These are phyloP conservation scores for Pardalotus punctatus DNA, from an alignment of 2,113 vertebrate genomes.

Conservation along the genomic window DNA sequence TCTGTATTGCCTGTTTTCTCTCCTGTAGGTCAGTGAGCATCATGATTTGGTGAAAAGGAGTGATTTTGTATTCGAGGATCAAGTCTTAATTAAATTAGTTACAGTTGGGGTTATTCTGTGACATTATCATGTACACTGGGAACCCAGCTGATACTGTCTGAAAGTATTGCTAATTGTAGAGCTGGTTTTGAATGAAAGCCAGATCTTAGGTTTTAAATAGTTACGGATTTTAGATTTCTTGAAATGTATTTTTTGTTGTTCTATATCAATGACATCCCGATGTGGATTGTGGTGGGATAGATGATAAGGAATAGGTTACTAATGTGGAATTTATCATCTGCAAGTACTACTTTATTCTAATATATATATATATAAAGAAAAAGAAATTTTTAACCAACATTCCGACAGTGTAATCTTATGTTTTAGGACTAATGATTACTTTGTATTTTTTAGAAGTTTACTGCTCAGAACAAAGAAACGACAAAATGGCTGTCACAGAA, in stretches of 20 bases:
- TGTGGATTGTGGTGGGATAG: accelerated
- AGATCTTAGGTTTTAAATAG: conserved; percentile 28
- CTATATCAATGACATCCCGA: background rate
- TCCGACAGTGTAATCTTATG: background rate
- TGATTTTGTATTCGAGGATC: conserved; percentile 34
- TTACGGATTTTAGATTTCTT: background rate
- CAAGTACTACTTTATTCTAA: background rate
- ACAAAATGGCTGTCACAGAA: background rate
- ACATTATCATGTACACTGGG: conserved; percentile 56
- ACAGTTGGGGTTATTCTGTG: conserved; percentile 54
- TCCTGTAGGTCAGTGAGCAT: conserved; percentile 47
- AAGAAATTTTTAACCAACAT: background rate
- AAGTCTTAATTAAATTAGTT: conserved; percentile 68
- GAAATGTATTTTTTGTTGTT: background rate
- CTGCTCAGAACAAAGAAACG: background rate
- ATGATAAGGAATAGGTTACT: background rate
- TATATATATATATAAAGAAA: background rate
- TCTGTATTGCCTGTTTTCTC: background rate
- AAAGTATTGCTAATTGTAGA: conserved; percentile 65
- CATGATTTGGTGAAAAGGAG: conserved; percentile 35
- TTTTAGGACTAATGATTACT: background rate
- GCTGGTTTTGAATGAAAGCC: conserved; percentile 57
- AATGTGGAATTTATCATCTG: background rate
- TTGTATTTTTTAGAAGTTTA: background rate
- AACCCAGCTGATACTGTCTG: conserved; percentile 54